Conservation (phyloP, 2,888 invertebrate genomes). For the Lutraria lutraria region DNA sequence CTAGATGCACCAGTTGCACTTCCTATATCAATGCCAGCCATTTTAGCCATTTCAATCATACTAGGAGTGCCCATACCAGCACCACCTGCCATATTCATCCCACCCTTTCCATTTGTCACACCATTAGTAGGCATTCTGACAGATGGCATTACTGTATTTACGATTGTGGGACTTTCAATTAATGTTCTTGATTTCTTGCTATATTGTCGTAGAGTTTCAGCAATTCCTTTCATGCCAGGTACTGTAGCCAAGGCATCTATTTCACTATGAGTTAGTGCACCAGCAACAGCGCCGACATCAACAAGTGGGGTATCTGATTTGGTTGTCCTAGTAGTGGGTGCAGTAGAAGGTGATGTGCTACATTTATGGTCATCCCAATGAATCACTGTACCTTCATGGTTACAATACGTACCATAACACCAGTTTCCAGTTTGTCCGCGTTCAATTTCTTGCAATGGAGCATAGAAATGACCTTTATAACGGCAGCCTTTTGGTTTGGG, state of each 20-base stretch:
- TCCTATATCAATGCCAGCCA: neutral
- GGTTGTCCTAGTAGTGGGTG: conserved; percentile 5
- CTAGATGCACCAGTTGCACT: neutral
- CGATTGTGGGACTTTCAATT: neutral
- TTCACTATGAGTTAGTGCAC: neutral
- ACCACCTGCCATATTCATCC: neutral
- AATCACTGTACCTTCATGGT: conserved; percentile 58
- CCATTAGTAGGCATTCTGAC: neutral
- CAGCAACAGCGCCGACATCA: neutral
- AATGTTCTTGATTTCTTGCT: neutral
- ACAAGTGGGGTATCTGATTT: neutral
- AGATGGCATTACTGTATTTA: neutral
- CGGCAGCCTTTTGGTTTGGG: conserved; percentile 45
- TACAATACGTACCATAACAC: conserved; percentile 68
- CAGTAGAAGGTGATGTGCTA: conserved; percentile 34
- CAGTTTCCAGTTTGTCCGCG: conserved; percentile 62
- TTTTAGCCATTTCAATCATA: neutral
- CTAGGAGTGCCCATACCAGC: neutral
- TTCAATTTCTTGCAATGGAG: conserved; percentile 54
- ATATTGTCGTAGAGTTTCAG: conserved; percentile 7
- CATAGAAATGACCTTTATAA: conserved; percentile 45
- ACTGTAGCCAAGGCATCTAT: conserved; percentile 18
- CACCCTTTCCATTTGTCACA: neutral
- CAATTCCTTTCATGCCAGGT: conserved; percentile 12
- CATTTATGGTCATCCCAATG: conserved; percentile 70